These are phyloP conservation scores for Cherax quadricarinatus DNA, from an alignment of 1,140 invertebrate species.

Conservation along the genomic window DNA sequence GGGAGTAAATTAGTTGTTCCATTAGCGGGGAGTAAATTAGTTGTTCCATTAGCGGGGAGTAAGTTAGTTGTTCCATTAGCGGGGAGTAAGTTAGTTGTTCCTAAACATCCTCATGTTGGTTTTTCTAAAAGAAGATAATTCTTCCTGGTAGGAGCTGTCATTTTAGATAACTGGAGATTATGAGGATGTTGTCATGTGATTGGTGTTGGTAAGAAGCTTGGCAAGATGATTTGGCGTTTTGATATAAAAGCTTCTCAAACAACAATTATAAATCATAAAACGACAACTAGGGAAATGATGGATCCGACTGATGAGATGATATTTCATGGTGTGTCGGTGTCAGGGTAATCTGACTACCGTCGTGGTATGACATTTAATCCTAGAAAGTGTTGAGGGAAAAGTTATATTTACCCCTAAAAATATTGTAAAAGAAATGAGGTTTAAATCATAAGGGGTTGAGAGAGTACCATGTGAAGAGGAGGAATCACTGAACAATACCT, in stretches of 20 bases:
- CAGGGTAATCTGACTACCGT: slow-evolving; percentile 85
- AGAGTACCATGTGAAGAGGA: too few relatives aligned
- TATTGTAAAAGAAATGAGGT: not conserved
- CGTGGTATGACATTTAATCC: slow-evolving; percentile 85
- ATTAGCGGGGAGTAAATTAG: not conserved
- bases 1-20: too few relatives aligned
- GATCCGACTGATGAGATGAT: slow-evolving; percentile 44
- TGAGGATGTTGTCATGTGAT: slow-evolving; percentile 46
- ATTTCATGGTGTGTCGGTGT: slow-evolving; percentile 80
- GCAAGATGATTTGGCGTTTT: not conserved
- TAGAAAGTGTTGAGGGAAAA: slow-evolving; percentile 86
- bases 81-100: too few relatives aligned
- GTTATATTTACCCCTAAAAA: slow-evolving; percentile 74
- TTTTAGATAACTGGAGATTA: slow-evolving; percentile 79
- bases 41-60: not conserved
- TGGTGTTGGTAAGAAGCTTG: not conserved
- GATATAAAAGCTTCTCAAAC: slow-evolving; percentile 37
- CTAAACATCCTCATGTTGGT: slow-evolving; percentile 23
- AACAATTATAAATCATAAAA: slow-evolving; percentile 30
- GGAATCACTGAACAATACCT: too few relatives aligned
- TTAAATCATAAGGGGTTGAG: too few relatives aligned
- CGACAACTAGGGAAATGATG: slow-evolving; percentile 32
- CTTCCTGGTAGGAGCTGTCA: slow-evolving; percentile 23
- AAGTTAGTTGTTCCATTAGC: too few relatives aligned
- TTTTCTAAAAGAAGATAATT: slow-evolving; percentile 33